Base-by-base conservation (phyloP, 2,888 invertebrate genomes). In the Tipula unca region DNA sequence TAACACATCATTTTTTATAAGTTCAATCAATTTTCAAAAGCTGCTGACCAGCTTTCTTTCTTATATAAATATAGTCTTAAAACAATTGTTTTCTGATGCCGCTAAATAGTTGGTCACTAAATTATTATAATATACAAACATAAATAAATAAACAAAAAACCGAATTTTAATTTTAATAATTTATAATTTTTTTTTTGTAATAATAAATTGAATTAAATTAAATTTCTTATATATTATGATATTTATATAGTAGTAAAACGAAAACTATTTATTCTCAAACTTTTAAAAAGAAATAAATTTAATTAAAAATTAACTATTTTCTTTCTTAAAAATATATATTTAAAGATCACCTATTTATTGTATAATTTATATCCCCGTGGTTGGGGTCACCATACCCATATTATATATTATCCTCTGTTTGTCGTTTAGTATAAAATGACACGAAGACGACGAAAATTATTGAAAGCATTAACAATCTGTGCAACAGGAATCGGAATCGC, bases 211-310 rank as follows among this genome's bases (percentile, higher is more conserved):
- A 48, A 25, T 69, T 10, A 69, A 25, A 69, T 25, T 69, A 69
- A 69, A 69, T 69, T 69, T 69, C 25, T 69, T 69, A 69, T 69
- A 69, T 69, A 69, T 32, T 69, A 69, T 25, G 25, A 25, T 69
- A 48, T 10, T 39, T 48, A 69, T 69, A 69, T 25, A 69, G 69
- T 69, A 69, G 69, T 69, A 25, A 69, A 69, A 69, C 69, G 69
- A 69, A 69, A 69, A 69, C 69, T 69, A 69, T 69, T 69, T 69
- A 69, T 48, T 69, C 69, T 69, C 69, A 69, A 69, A 69, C 20
- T 69, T 69, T 69, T 69, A 69, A 69, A 25, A 69, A 69, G 13
- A 69, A 69, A 69, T 69, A 69, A 69, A 69, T 25, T 69, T 69
- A 69, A 69, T 69, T 69, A 25, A 69, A 69, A 69, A 25, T 69